Evolutionary conservation across 2,888 invertebrate genomes (phyloP).

Genomic region (Dinocampus coccinellae): DNA sequence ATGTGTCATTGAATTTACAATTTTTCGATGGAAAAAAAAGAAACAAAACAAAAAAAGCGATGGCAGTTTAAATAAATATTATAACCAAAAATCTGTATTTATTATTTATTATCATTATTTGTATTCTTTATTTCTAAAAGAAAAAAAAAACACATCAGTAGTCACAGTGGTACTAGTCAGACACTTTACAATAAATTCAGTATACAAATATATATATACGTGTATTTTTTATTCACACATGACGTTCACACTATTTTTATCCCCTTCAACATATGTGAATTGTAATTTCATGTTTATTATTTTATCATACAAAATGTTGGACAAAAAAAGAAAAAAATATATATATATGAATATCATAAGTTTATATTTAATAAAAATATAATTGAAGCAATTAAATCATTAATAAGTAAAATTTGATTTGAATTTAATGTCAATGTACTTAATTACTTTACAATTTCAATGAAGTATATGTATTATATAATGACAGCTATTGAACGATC

Average conservation of each 20-base stretch:
- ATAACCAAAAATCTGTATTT: not conserved
- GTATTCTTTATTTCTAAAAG: not conserved
- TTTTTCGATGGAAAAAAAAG: not conserved
- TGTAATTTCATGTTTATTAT: not conserved
- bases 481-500: not conserved
- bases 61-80: not conserved
- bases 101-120: not conserved
- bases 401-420: not conserved
- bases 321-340: not conserved
- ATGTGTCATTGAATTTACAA: not conserved
- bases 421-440: not conserved
- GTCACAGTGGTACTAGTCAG: not conserved
- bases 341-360: not conserved
- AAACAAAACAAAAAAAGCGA: not conserved
- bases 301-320: not conserved
- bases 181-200: not conserved
- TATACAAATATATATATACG: not conserved
- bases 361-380: too few species aligned
- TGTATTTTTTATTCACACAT: not conserved
- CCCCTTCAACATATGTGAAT: not conserved
- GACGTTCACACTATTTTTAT: not conserved
- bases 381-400: too few species aligned
- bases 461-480: not conserved
- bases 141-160: not conserved
- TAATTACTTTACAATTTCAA: not conserved